Conservation (phyloP, 2,113 vertebrate species). For the Chaetops frenatus region DNA sequence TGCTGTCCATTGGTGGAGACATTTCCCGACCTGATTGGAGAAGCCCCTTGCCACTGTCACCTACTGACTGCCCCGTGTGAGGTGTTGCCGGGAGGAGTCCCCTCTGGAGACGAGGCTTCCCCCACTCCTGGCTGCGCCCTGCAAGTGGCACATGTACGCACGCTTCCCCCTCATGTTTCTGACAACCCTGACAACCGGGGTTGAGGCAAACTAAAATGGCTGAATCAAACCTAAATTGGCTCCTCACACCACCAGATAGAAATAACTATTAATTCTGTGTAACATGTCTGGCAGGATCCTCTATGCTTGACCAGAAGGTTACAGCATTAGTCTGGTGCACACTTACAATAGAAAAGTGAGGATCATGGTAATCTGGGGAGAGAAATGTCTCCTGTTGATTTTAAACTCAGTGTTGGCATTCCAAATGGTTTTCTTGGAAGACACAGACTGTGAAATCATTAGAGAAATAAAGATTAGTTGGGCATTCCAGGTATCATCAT, state of each 20-base stretch:
- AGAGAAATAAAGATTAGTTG: not conserved
- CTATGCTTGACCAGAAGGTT: not conserved
- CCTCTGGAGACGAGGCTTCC: no score
- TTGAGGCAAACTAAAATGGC: no score
- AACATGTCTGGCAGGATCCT: not conserved
- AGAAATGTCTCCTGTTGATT: not conserved
- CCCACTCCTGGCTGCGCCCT: no score
- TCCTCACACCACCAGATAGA: not conserved
- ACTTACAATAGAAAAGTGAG: not conserved
- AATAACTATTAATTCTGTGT: not conserved
- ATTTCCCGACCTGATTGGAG: no score
- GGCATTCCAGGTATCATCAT: not conserved
- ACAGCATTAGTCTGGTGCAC: not conserved
- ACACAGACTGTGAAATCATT: not conserved
- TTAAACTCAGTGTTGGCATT: not conserved
- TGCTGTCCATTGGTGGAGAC: no score
- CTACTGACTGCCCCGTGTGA: no score
- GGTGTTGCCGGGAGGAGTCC: no score
- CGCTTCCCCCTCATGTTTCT: no score
- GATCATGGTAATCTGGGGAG: not conserved
- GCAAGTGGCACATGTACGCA: no score
- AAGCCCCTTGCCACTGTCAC: no score
- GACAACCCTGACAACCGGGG: no score
- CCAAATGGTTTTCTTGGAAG: not conserved
- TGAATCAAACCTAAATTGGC: no score